Evolutionary conservation across 2,797 vertebrate species (phyloP), one percentile per base, ranked within the genome.

Genomic region (Microctenopoma lineatum): DNA sequence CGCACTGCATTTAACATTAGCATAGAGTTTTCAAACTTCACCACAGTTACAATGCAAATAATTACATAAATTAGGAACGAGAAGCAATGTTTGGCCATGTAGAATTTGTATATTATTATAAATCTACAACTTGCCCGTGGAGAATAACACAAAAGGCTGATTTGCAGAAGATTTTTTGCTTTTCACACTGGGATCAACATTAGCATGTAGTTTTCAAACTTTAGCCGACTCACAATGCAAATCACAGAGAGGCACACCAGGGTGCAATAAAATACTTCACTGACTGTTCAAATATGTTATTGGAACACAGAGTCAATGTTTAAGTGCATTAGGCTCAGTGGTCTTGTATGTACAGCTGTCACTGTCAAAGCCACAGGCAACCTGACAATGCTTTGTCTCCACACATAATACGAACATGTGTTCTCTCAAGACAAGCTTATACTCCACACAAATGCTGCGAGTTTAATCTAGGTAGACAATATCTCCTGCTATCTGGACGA

Each of bases 271-370:
- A 91, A 84, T 87, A 89, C 86, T 86, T 77, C 50, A 68, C 59
- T 51, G 65, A 70, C 88, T 89, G 82, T 87, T 90, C 80, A 90
- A 90, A 89, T 83, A 89, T 83, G 83, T 83, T 87, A 62, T 69
- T 84, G 85, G 82, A 89, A 86, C 80, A 82, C 71, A 70, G 76
- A 91, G 86, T 89, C 82, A 90, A 90, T 92, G 92, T 93, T 93
- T 87, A 91, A 91, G 89, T 91, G 92, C 90, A 90, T 90, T 85
- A 86, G 85, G 84, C 86, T 88, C 84, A 87, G 80, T 77, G 87
- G 76, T 90, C 84, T 81, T 93, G 93, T 93, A 90, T 94, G 89
- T 92, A 90, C 93, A 95, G 92, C 93, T 94, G 93, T 92, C 92
- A 90, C 84, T 78, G 84, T 89, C 85, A 91, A 91, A 93, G 90